Evolutionary conservation across 1,140 invertebrate species (phyloP), one percentile per base, ranked within the genome.

Genomic region (Acromyrmex heyeri): DNA sequence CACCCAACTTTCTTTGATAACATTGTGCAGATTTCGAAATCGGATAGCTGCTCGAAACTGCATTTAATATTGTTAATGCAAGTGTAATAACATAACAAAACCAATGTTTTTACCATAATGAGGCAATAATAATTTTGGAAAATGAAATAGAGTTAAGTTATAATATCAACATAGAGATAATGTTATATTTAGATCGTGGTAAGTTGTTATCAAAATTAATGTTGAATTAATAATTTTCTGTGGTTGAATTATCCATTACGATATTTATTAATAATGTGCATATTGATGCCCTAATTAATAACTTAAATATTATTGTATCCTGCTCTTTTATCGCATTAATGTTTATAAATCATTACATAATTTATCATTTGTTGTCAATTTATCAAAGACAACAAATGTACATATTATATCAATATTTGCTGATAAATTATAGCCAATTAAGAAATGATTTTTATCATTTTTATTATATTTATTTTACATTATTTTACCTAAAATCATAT

Each of bases 1-100:
- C 78, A 21, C 34, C 62, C 77, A 85, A 87, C 69, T 87, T 86
- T 85, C 48, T 44, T 70, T 30, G 27, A 81, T 69, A 81, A 59
- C 76, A 7, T 57, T 21, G 38, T 57, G 61, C 24, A 8, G 30
- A 24, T 38, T 53, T 76, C 61, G 62, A 89, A 87, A 62, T 85
- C 77, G 24, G 2, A 62, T 16, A 4, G 8, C 3, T 18, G 10
- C 4, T 55, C 2, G 8, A 24, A 34, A 55, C 0, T 12, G 53
- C 44, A 10, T 44, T 67, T 67, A 67, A 67, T n/a, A 44, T 67
- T 67, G 59, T 3, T 48, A 18, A 44, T 44, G 59, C 34, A 27
- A 62, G 30, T 48, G 18, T n/a, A n/a, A 48, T 78, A 48, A 55
- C 8, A 21, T 53, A 72, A n/a, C 12, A n/a, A 72, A 38, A 30